Evolutionary conservation across 2,797 vertebrate genomes (phyloP), one percentile per base, ranked within the genome.

Genomic region (Scolopax bukidnonensis): DNA sequence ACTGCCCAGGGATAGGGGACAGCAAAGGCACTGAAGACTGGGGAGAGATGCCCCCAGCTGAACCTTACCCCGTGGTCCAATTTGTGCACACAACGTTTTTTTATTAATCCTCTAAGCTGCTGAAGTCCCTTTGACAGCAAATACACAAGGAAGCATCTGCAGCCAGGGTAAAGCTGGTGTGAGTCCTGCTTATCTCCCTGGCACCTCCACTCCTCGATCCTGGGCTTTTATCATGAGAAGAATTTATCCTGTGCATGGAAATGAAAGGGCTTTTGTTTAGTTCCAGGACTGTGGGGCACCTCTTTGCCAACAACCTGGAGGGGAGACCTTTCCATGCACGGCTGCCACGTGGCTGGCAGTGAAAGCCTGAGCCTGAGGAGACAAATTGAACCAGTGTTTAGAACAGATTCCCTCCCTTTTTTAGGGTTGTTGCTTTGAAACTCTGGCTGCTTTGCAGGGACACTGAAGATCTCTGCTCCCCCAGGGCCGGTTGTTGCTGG

Each of bases 201-300:
- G 18, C 30, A 74, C 40, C n/a, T 87, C 32, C 1, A 2, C 19
- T 71, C 53, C 63, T 91, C 56, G 43, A 63, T 81, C 51, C 57
- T 73, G 17, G 18, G 41, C 59, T 89, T 87, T 83, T 85, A 30
- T 50, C 16, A 63, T 17, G 21, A 36, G 48, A 77, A 83, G 23
- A 83, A 56, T 63, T 93, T 85, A 53, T 50, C 16, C 24, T 63
- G 16, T 70, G 27, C 43, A 9, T 75, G 36, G 38, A 94, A 85
- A 85, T 85, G 57, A 89, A 94, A 91, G 51, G 27, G 38, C 27
- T 85, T 94, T 94, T 95, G 43, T 90, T 93, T 51, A 63, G 24
- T 91, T 71, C 15, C 70, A 65, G 65, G 24, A 61, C 53, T 70
- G 40, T 50, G 60, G 28, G 24, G 60, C 74, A 84, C 69, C 25